phyloP scores from a whole-genome alignment of 2,888 invertebrate species.

The Sinotaia quadrata region DNA sequence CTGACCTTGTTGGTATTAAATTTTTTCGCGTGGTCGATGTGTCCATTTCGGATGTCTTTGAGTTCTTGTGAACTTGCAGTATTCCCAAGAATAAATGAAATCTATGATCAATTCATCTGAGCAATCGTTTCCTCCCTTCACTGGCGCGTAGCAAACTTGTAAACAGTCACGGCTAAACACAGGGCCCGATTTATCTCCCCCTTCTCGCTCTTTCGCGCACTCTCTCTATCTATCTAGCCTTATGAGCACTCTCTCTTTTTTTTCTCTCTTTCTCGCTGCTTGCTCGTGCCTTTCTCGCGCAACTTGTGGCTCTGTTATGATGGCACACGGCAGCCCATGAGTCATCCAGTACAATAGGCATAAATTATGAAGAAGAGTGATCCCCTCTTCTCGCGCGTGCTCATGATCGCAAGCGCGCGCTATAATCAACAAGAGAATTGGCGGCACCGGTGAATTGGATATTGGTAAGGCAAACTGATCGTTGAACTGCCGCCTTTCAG shows the following conservation, averaged over 20 bases:
- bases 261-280: not conserved
- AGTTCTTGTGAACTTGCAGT: too few relatives aligned
- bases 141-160: not conserved
- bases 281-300: not conserved
- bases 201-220: not conserved
- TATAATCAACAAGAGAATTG: too few relatives aligned
- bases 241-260: not conserved
- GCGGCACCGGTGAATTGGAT: too few relatives aligned
- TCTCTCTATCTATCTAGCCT: not conserved
- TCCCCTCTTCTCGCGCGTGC: not conserved
- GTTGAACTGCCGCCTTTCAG: too few relatives aligned
- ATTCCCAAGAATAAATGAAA: too few relatives aligned
- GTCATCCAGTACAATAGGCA: slow-evolving; percentile 32
- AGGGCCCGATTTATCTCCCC: not conserved
- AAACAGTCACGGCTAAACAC: not conserved
- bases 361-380: slow-evolving; percentile 31
- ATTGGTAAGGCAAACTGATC: too few relatives aligned
- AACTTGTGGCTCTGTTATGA: slow-evolving; percentile 24
- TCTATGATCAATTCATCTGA: too few relatives aligned
- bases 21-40: too few relatives aligned
- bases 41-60: too few relatives aligned
- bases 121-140: not conserved
- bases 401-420: not conserved
- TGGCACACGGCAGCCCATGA: slow-evolving; percentile 31
- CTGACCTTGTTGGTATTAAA: too few relatives aligned